Evolutionary conservation across 2,113 vertebrate genomes (phyloP).

Genomic region (Atlantisia rogersi): DNA sequence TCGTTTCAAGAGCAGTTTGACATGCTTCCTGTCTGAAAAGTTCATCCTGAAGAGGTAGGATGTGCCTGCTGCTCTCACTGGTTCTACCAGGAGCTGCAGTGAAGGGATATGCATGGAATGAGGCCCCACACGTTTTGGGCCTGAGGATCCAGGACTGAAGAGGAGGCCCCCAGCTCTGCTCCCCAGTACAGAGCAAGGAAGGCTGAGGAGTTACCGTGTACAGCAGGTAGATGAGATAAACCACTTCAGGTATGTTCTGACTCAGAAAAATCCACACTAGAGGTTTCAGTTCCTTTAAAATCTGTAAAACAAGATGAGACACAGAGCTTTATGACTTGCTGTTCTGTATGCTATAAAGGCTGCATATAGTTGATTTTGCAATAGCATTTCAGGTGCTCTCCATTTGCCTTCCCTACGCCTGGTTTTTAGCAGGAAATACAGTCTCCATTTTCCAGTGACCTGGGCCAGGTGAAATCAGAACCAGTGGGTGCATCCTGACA

Average conservation of each 20-base stretch:
- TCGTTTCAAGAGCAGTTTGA: neutral
- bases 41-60: neutral
- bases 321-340: neutral
- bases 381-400: neutral
- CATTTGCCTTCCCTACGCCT: neutral
- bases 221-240: constrained; percentile 81
- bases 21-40: neutral
- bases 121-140: neutral
- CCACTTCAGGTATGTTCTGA: constrained; percentile 79
- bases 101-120: neutral
- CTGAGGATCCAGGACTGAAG: neutral
- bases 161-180: neutral
- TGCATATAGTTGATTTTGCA: neutral
- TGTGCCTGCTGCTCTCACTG: neutral
- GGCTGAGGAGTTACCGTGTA: constrained; percentile 72
- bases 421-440: neutral
- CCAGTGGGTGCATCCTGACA: neutral
- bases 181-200: neutral
- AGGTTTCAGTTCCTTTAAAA: constrained; percentile 78
- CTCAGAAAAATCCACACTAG: constrained; percentile 81
- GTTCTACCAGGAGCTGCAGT: neutral
- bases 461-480: neutral
- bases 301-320: constrained; percentile 59
- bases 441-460: neutral
- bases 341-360: neutral